Evolutionary conservation across 1,140 invertebrate genomes (phyloP).

Genomic region (Eubasilissa regina): DNA sequence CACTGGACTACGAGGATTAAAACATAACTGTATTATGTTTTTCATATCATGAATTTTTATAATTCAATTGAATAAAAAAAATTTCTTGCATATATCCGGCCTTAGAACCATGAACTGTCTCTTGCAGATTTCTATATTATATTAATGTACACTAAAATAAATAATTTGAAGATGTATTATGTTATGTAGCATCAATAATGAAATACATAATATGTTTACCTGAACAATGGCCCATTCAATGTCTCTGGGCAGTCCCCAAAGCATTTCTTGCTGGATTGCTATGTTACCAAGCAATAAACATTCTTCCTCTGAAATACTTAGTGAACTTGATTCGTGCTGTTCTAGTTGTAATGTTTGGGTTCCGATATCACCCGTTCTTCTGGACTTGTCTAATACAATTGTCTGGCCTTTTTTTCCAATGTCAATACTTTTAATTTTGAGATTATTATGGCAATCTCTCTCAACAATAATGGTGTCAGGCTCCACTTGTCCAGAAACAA

Average conservation of each 20-base stretch:
- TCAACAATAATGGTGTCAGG: constrained; percentile 81
- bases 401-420: constrained; percentile 76
- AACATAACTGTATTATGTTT: too few relatives aligned
- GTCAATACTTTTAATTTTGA: constrained; percentile 69
- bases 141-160: too few relatives aligned
- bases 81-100: too few relatives aligned
- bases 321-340: constrained; percentile 63
- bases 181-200: too few relatives aligned
- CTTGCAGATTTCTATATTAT: too few relatives aligned
- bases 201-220: constrained; percentile 63
- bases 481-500: constrained; percentile 83
- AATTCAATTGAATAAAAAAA: too few relatives aligned
- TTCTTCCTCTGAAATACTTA: constrained; percentile 72
- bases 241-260: constrained; percentile 80
- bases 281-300: constrained; percentile 72
- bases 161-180: too few relatives aligned
- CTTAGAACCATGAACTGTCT: too few relatives aligned
- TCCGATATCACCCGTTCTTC: constrained; percentile 62
- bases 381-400: constrained; percentile 65
- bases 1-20: too few relatives aligned
- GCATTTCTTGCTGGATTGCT: constrained; percentile 75
- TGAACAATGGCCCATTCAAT: constrained; percentile 82
- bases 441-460: constrained; percentile 67
- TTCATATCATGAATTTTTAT: too few relatives aligned
- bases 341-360: constrained; percentile 64